Conservation (phyloP, 2,888 invertebrate species). For the Dicycla oo region DNA sequence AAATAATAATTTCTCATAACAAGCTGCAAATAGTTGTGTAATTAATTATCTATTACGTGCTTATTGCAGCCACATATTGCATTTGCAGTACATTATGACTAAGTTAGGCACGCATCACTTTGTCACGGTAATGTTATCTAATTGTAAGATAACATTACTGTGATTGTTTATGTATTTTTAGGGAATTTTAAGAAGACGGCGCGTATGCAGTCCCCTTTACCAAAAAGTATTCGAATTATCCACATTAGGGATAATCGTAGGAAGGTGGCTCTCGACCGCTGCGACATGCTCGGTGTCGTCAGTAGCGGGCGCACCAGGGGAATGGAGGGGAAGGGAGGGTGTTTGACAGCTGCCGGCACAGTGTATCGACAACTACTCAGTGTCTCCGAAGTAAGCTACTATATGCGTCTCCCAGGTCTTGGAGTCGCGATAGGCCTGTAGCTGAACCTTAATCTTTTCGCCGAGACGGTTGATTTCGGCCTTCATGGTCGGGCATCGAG, state of each 20-base stretch:
- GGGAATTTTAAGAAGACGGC: slow-evolving; percentile 6
- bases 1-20: neutral
- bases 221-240: slow-evolving; percentile 23
- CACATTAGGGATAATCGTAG: slow-evolving; percentile 11
- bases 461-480: slow-evolving; percentile 20
- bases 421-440: slow-evolving; percentile 2
- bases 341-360: neutral
- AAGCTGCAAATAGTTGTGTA: neutral
- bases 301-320: neutral
- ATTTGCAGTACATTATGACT: neutral
- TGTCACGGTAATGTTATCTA: no score
- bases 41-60: neutral
- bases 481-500: slow-evolving; percentile 20
- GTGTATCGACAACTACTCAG: neutral
- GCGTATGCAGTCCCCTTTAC: slow-evolving; percentile 26
- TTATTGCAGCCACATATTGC: neutral
- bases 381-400: neutral
- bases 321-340: neutral
- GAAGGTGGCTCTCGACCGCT: neutral
- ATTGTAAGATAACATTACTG: no score
- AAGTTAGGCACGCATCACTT: neutral
- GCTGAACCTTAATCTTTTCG: neutral
- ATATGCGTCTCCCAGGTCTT: slow-evolving; percentile 13
- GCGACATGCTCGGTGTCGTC: neutral
- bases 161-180: neutral